Percentiles rank a stretch among this genome's conserved stretches.
phyloP scores from a whole-genome alignment of 2,888 invertebrate species.

The Calameuta filiformis region DNA sequence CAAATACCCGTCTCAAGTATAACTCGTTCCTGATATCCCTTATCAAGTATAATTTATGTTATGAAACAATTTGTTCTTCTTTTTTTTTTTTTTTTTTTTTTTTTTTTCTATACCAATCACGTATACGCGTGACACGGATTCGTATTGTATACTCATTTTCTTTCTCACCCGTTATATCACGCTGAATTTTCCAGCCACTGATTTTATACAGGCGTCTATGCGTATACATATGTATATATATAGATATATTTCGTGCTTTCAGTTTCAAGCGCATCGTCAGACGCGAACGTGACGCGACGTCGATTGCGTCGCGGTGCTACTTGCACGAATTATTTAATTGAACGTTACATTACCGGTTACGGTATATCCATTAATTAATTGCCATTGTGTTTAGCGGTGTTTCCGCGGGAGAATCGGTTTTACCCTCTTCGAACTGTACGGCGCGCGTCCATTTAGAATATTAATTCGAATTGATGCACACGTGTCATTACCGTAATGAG shows the following conservation, averaged over 20 bases:
- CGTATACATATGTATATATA: not conserved
- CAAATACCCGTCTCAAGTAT: not conserved
- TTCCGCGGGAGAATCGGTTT: not conserved
- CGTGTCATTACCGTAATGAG: slow-evolving; percentile 65
- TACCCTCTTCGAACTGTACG: not conserved
- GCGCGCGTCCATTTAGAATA: slow-evolving; percentile 60
- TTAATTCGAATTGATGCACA: slow-evolving; percentile 65
- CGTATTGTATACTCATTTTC: no score
- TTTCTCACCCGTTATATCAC: no score
- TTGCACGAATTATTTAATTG: slow-evolving; percentile 27
- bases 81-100: no score
- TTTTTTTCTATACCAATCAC: no score
- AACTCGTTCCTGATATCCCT: not conserved
- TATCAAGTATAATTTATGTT: not conserved
- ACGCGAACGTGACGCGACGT: not conserved
- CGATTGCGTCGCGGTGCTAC: slow-evolving; percentile 5
- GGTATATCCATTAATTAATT: slow-evolving; percentile 48
- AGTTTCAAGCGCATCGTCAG: not conserved
- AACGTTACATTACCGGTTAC: slow-evolving; percentile 24
- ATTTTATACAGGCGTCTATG: no score
- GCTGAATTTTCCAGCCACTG: no score
- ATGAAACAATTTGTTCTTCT: no score
- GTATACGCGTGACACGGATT: no score
- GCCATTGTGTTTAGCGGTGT: slow-evolving; percentile 40
- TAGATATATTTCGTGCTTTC: not conserved